Conservation (phyloP, 2,113 vertebrate genomes). For the Pseudopipra pipra region DNA sequence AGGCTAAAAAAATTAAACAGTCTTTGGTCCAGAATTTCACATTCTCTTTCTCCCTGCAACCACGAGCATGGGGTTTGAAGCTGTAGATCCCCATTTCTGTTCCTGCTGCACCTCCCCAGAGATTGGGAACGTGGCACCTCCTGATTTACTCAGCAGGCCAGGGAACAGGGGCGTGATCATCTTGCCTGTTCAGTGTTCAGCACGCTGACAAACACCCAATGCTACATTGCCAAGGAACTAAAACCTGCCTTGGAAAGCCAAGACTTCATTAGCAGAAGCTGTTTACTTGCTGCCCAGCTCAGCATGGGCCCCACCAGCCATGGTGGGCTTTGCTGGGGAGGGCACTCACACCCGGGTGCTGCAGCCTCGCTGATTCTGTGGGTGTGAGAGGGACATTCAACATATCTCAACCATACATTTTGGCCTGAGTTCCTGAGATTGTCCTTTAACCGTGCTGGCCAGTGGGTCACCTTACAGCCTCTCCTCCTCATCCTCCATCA, state of each 20-base stretch:
- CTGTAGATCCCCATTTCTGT: background rate
- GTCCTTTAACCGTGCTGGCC: background rate
- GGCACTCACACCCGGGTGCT: rapidly evolving
- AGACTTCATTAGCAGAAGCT: background rate
- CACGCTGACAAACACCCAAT: background rate
- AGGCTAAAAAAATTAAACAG: background rate
- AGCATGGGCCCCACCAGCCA: rapidly evolving
- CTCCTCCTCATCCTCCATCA: background rate
- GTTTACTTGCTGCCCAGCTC: background rate
- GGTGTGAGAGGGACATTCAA: rapidly evolving
- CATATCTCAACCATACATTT: background rate
- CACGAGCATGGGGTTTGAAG: rapidly evolving
- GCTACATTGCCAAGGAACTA: background rate
- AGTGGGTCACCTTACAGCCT: background rate
- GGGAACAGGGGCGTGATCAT: background rate
- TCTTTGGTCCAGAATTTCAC: background rate
- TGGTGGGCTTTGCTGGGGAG: background rate
- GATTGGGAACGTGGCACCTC: background rate
- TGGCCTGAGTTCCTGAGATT: background rate
- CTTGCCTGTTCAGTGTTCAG: background rate
- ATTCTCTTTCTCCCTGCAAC: background rate
- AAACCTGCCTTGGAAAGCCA: background rate
- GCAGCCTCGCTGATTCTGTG: rapidly evolving
- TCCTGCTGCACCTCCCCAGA: background rate
- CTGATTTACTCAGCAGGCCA: background rate